A percentile compares a stretch with the other conserved stretches of the same genome.
These are phyloP conservation scores for Xanthostigma xanthostigma DNA, from an alignment of 2,888 invertebrate species.

Conservation along the genomic window DNA sequence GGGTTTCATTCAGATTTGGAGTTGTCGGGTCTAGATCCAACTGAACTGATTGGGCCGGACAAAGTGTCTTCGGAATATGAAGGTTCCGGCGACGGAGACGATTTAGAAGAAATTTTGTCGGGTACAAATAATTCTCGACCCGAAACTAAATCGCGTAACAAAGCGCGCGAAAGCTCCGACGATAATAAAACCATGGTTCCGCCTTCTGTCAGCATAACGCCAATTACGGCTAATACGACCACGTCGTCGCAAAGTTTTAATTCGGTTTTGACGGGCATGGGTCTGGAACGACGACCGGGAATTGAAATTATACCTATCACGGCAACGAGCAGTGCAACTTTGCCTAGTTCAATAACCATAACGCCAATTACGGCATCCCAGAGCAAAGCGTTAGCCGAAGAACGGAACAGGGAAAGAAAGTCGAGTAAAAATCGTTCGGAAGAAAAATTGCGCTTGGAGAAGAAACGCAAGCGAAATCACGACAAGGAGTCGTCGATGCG, in stretches of 20 bases:
- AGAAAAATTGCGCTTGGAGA: conserved; percentile 40
- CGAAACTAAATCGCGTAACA: conserved; percentile 40
- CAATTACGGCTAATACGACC: conserved; percentile 29
- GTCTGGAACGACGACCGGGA: conserved; percentile 54
- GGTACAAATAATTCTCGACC: conserved; percentile 10
- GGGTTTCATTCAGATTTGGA: conserved; percentile 48
- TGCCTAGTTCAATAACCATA: conserved; percentile 73
- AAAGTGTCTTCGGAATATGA: conserved; percentile 40
- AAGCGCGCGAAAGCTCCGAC: conserved; percentile 36
- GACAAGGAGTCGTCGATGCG: conserved; percentile 66
- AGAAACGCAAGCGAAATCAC: conserved; percentile 58
- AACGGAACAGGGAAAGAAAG: conserved; percentile 30
- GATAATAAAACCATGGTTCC: conserved; percentile 40
- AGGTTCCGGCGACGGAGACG: conserved; percentile 40
- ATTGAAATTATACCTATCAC: conserved; percentile 77
- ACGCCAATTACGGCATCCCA: conserved; percentile 59
- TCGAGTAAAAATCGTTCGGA: conserved; percentile 27
- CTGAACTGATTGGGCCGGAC: conserved; percentile 35
- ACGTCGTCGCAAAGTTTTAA: conserved; percentile 35
- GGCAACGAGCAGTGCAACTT: conserved; percentile 38
- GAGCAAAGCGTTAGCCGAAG: conserved; percentile 22
- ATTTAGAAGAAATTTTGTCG: conserved; percentile 36
- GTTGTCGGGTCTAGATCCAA: conserved; percentile 43
- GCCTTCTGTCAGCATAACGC: conserved; percentile 47
- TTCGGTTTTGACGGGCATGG: conserved; percentile 41